Evolutionary conservation across 2,113 vertebrate genomes (phyloP).

Genomic region (Thamnaconus septentrionalis): DNA sequence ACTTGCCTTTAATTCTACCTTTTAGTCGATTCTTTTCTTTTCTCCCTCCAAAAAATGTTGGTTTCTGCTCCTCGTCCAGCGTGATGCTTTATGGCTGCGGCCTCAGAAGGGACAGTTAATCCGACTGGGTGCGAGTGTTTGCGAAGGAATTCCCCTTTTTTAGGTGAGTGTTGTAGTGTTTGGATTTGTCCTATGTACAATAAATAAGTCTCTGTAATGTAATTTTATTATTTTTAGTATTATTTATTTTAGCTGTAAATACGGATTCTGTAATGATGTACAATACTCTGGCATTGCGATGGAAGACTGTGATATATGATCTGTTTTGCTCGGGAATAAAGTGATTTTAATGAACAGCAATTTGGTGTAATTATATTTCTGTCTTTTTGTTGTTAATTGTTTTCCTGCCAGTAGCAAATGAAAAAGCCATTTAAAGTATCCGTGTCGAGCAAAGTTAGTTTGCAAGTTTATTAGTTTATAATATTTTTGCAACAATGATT

Average conservation of each 20-base stretch:
- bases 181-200: conserved; percentile 53
- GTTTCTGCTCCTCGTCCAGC: conserved; percentile 14
- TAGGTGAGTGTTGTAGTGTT: conserved; percentile 29
- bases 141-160: background rate
- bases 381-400: no score
- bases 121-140: no score
- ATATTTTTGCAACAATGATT: no score
- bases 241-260: conserved; percentile 80
- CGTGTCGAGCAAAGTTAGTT: no score
- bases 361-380: no score
- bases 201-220: conserved; percentile 29
- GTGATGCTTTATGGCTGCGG: conserved; percentile 44
- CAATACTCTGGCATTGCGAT: conserved; percentile 62
- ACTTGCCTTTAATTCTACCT: conserved; percentile 20
- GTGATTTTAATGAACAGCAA: conserved; percentile 65
- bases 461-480: no score
- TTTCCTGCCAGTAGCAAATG: no score
- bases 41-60: conserved; percentile 1
- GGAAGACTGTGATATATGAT: conserved; percentile 64
- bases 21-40: background rate
- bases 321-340: conserved; percentile 76
- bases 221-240: conserved; percentile 58
- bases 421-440: no score
- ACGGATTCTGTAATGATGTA: conserved; percentile 65
- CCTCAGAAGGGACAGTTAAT: conserved; percentile 3